Conservation (phyloP, 2,888 invertebrate species). For the Deilephila porcellus region DNA sequence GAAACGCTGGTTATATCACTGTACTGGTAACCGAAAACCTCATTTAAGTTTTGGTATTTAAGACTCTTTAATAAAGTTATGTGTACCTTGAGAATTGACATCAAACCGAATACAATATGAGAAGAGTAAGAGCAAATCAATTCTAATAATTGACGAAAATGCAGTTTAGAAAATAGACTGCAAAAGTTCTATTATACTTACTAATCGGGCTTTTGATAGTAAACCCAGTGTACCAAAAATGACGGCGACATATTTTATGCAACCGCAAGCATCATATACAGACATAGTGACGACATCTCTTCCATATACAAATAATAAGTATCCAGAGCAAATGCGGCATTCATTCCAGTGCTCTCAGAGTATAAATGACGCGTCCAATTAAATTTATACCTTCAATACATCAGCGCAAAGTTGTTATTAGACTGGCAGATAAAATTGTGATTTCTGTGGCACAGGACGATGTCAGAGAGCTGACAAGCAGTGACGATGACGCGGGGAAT, state of each 20-base stretch:
- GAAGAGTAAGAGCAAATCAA: no score
- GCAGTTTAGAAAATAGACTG: no score
- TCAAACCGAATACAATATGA: no score
- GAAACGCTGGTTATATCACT: no score
- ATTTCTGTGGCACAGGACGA: constrained; percentile 28
- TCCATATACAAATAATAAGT: constrained; percentile 30
- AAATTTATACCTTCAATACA: not conserved
- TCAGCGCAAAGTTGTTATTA: not conserved
- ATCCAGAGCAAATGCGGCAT: constrained; percentile 30
- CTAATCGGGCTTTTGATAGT: not conserved
- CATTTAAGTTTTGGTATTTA: no score
- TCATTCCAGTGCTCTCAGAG: constrained; percentile 26
- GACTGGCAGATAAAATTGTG: constrained; percentile 2
- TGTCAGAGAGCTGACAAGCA: constrained; percentile 31
- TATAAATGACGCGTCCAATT: constrained; percentile 4
- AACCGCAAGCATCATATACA: constrained; percentile 30
- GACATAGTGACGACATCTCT: constrained; percentile 34
- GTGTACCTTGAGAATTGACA: no score
- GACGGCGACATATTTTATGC: constrained; percentile 21
- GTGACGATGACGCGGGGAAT: constrained; percentile 33
- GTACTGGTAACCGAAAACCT: no score
- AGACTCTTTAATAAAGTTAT: no score
- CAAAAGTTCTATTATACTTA: not conserved
- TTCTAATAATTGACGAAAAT: no score
- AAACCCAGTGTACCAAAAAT: not conserved